Evolutionary conservation across 2,797 vertebrate genomes (phyloP).

Genomic region (Fundulus diaphanus): DNA sequence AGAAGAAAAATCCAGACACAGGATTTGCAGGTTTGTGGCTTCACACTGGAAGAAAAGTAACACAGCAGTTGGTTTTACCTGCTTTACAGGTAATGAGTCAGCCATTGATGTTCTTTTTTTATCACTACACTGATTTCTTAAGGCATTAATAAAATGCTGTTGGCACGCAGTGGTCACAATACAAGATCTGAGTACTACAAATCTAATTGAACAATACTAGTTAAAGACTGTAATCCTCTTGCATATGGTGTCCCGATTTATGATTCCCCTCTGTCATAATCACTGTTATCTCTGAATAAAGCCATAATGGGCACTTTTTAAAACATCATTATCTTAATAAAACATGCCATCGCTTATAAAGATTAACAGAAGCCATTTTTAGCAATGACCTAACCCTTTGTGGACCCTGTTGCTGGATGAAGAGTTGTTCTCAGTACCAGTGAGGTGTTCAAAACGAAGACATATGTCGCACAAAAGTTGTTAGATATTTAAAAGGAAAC

Average conservation of each 20-base stretch:
- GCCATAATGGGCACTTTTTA: too few species aligned
- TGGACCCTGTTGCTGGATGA: neutral
- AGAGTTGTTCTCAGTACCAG: neutral
- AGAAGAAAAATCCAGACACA: conserved; percentile 92
- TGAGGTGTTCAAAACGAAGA: neutral
- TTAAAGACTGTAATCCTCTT: neutral
- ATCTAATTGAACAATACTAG: neutral
- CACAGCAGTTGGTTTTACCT: neutral
- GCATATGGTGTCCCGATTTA: neutral
- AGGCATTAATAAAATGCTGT: neutral
- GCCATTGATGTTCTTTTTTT: neutral
- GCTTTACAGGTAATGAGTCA: neutral
- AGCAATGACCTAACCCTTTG: neutral
- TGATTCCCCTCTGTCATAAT: neutral
- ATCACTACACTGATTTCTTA: neutral
- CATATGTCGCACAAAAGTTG: neutral
- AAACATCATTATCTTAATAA: too few species aligned
- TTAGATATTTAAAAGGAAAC: neutral
- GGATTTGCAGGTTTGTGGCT: conserved; percentile 91
- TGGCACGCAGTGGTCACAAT: neutral
- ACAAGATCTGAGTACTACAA: neutral
- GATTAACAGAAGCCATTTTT: too few species aligned
- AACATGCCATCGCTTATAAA: too few species aligned
- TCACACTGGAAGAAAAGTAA: neutral
- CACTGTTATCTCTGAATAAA: too few species aligned